Evolutionary conservation across 2,113 vertebrate genomes (phyloP).

Genomic region (Ursus arctos): DNA sequence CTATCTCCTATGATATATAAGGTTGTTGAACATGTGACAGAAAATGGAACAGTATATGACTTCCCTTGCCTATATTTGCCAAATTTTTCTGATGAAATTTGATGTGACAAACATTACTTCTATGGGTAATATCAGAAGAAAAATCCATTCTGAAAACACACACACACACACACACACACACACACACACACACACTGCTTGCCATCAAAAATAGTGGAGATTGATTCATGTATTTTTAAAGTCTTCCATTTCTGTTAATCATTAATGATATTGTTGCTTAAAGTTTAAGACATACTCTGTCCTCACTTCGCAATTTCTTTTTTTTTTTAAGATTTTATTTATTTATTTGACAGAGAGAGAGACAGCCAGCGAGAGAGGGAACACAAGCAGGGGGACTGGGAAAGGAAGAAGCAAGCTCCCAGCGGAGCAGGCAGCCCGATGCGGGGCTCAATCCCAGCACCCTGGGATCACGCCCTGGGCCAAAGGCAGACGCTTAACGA

Average conservation of each 20-base stretch:
- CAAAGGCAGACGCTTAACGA: no score
- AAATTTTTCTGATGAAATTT: neutral
- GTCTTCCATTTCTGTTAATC: conserved; percentile 54
- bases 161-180: neutral
- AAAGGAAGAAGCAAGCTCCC: no score
- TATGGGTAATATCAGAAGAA: neutral
- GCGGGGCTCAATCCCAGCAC: no score
- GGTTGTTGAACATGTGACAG: neutral
- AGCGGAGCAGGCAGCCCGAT: no score
- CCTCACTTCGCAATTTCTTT: neutral
- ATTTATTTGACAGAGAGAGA: no score
- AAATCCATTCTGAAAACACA: neutral
- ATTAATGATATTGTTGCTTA: conserved; percentile 36
- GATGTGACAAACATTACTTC: neutral
- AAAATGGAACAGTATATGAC: neutral
- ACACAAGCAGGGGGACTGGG: no score
- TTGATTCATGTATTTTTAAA: conserved; percentile 54
- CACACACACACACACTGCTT: neutral
- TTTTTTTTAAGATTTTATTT: no score
- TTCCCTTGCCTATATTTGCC: neutral
- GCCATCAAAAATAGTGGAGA: conserved; percentile 52
- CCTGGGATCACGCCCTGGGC: no score
- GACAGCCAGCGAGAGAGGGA: no score
- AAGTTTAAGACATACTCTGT: neutral
- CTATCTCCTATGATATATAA: neutral